phyloP scores from a whole-genome alignment of 92 coral and sea anemone genomes.

The Paramuricea clavata region DNA sequence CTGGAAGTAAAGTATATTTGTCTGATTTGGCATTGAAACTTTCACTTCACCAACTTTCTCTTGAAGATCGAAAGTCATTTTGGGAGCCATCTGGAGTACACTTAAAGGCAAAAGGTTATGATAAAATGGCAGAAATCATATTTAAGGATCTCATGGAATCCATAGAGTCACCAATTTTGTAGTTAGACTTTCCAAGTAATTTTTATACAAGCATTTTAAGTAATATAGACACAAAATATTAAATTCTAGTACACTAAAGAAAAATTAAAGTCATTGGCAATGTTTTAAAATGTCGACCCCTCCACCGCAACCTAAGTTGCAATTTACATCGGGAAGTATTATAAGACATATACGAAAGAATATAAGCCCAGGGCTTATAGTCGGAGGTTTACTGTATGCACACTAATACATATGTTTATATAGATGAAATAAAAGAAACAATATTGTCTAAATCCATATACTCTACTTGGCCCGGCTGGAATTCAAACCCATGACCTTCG shows the following conservation, averaged over 20 bases:
- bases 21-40: conserved; percentile 82
- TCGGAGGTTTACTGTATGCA: no score
- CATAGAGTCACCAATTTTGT: conserved; percentile 23
- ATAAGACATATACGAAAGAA: no score
- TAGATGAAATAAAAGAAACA: neutral
- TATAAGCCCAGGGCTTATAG: no score
- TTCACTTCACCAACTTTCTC: conserved; percentile 68
- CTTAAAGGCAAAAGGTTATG: conserved; percentile 87
- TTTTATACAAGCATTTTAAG: no score
- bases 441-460: neutral
- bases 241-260: no score
- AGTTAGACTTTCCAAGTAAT: neutral
- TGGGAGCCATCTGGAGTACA: conserved; percentile 90
- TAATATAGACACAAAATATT: no score
- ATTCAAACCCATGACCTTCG: no score
- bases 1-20: conserved; percentile 72
- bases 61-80: conserved; percentile 69
- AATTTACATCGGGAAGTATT: no score
- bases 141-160: conserved; percentile 81
- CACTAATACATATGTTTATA: neutral
- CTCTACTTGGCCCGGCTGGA: no score
- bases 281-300: no score
- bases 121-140: conserved; percentile 85
- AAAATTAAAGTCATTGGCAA: no score
- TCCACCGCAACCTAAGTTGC: no score